Base-by-base conservation (phyloP, 2,797 vertebrate species). In the Urosaurus nigricauda region DNA sequence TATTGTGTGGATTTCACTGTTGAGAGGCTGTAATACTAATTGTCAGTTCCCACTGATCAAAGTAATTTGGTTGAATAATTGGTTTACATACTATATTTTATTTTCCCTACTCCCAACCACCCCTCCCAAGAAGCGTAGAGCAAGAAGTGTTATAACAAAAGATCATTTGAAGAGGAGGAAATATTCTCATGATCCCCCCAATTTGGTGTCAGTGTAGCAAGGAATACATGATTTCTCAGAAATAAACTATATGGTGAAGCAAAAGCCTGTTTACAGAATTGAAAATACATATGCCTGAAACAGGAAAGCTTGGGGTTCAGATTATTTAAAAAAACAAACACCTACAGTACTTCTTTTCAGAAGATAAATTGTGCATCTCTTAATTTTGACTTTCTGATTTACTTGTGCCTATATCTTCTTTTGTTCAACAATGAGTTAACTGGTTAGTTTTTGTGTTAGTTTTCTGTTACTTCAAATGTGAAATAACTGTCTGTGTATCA, bases 41-140 rank as follows among this genome's bases (percentile, higher is more conserved):
- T 95, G 95, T 95, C 95, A 95, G 92, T 92, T 95, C 95, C 92
- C 78, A 91, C 92, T 6, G 56, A 95, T 92, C 90, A 93, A 96
- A 95, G 92, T 94, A 94, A 95, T 94, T 94, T 96, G 93, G 93
- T 88, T 95, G 95, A 95, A 95, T 94, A 93, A 94, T 93, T 93
- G 92, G 85, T 95, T 94, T 94, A 94, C 84, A 87, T 92, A 92
- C 87, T 95, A 92, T 89, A 91, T 91, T 95, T 96, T 95, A 95
- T 92, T 94, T 93, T 91, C 87, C 35, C 74, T 43, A 43, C 43
- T 43, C 43, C 43, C 43, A 43, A 43, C 43, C 43, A 37, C 47
- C 56, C 73, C 40, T 3, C 14, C 51, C 35, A 47, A 84, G 89
- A 47, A 63, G 68, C 92, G 93, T 95, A 81, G 86, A 79, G 85